Evolutionary conservation across 2,797 vertebrate species (phyloP).

Genomic region (Sciaenops ocellatus): DNA sequence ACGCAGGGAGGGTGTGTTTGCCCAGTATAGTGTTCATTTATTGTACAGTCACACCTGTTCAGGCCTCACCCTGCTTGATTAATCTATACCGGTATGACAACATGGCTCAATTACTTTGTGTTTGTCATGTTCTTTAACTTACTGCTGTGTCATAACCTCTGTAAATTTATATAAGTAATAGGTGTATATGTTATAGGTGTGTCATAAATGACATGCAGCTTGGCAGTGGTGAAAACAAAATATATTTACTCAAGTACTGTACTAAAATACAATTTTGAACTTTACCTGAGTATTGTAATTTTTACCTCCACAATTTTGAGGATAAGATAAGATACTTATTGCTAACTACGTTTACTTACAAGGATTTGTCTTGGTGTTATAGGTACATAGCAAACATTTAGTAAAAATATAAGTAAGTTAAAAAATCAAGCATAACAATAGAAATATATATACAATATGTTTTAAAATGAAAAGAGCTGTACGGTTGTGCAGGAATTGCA

Average conservation of each 20-base stretch:
- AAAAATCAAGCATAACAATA: too few species aligned
- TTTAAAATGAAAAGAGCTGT: too few species aligned
- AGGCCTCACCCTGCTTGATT: not conserved
- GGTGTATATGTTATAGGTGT: not conserved
- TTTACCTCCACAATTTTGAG: too few species aligned
- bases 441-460: too few species aligned
- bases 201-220: not conserved
- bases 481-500: too few species aligned
- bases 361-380: too few species aligned
- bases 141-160: not conserved
- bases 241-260: not conserved
- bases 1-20: constrained; percentile 18
- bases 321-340: too few species aligned
- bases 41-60: not conserved
- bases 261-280: not conserved
- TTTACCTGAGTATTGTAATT: not conserved
- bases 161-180: not conserved
- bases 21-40: constrained; percentile 2
- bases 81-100: constrained; percentile 5
- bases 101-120: not conserved
- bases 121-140: not conserved
- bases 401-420: too few species aligned
- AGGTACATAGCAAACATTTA: too few species aligned
- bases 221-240: not conserved
- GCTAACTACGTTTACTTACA: too few species aligned